These are phyloP conservation scores for Tetramorium simillimum DNA, from an alignment of 1,140 invertebrate species.

Conservation along the genomic window DNA sequence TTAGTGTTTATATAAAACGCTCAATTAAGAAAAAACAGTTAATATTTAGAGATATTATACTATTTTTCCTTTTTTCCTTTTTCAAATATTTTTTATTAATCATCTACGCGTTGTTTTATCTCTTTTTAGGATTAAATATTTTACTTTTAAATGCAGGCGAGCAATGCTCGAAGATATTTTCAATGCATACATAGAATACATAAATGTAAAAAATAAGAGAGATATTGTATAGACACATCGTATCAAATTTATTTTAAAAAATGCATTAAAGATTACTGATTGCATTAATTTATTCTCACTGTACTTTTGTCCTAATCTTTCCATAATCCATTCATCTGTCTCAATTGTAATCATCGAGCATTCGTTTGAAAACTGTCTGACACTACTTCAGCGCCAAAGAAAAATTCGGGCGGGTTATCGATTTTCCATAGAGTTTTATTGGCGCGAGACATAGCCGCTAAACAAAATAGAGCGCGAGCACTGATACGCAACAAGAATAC, in stretches of 20 bases:
- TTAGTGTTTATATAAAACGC: not conserved
- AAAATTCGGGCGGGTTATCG: slow-evolving; percentile 21
- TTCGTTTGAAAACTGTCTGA: not conserved
- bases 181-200: not conserved
- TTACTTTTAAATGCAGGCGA: not conserved
- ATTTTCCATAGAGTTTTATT: slow-evolving; percentile 26
- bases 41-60: not conserved
- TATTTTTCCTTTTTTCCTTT: not conserved
- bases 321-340: not conserved
- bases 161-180: not conserved
- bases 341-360: not conserved
- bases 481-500: slow-evolving; percentile 49
- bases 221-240: not conserved
- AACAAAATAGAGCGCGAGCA: slow-evolving; percentile 48
- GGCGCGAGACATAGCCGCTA: not conserved
- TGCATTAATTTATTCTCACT: not conserved
- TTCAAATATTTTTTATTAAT: not conserved
- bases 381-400: not conserved
- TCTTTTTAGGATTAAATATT: not conserved
- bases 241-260: not conserved
- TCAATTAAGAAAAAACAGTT: not conserved
- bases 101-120: not conserved
- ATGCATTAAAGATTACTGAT: not conserved
- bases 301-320: not conserved
- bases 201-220: not conserved